Evolutionary conservation across 2,797 vertebrate species (phyloP), one percentile per base, ranked within the genome.

Genomic region (Dallia pectoralis): DNA sequence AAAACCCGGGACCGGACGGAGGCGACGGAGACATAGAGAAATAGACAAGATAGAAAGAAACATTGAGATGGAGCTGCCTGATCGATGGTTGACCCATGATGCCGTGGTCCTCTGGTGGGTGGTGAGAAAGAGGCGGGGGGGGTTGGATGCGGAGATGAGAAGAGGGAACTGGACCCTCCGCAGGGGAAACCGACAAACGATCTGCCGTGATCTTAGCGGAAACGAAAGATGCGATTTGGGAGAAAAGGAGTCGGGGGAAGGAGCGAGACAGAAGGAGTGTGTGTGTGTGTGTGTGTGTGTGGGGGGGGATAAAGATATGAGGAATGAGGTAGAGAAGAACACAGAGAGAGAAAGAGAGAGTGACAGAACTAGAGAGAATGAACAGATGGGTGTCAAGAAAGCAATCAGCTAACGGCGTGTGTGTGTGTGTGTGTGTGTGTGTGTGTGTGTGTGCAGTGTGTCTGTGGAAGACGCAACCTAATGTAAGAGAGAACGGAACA

Each of bases 51-150:
- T 25, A 72, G 79, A 25, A 9, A 72, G 76, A 77, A 2, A 22
- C n/a, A 82, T 77, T 77, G 78, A 72, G 73, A 69, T 72, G 12
- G 67, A 71, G 72, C 7, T 0, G n/a, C 4, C n/a, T 65, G 82
- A 69, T 86, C 89, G 87, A 79, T 33, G 67, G 75, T 73, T 80
- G 84, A 90, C 82, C 87, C 9, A 71, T 61, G 75, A 81, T 73
- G 49, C 76, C 48, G 71, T 69, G 69, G 63, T 74, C 67, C 53
- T 74, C 16, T 64, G 30, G 53, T 67, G 32, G 49, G 47, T 63
- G 32, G 49, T 16, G 30, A 36, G 68, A 9, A 27, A 14, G 56
- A 19, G 47, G 3, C 18, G 64, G 16, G 16, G 2, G 36, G 33
- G 29, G 27, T 40, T n/a, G 14, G 30, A 36, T 44, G 47, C 19